phyloP scores from a whole-genome alignment of 2,113 vertebrate genomes.

The Hippocampus barbouri region DNA sequence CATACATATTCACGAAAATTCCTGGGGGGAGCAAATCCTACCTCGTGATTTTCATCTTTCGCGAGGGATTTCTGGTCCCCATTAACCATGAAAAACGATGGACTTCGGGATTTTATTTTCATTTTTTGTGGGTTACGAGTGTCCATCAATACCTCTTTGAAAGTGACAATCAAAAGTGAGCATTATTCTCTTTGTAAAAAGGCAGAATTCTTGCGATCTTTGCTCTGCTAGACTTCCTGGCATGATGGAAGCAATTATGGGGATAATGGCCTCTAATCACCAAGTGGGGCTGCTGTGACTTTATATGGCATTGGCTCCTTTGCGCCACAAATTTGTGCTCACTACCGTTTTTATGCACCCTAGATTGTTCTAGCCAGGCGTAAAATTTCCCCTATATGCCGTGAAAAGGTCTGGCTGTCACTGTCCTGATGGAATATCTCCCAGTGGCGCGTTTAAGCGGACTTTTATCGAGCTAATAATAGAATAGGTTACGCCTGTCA shows the following conservation, averaged over 20 bases:
- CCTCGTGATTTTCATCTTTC: too few species aligned
- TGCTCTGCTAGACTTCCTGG: background rate
- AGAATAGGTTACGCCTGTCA: slow-evolving; percentile 68
- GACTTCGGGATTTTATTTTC: too few species aligned
- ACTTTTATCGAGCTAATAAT: slow-evolving; percentile 77
- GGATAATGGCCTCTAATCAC: slow-evolving; percentile 28
- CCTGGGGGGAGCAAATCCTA: too few species aligned
- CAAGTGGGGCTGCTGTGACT: slow-evolving; percentile 5
- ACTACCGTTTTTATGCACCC: slow-evolving; percentile 55
- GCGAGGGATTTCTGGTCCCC: too few species aligned
- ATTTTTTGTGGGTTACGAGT: background rate
- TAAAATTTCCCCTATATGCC: slow-evolving; percentile 59
- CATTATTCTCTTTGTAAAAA: background rate
- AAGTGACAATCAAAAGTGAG: background rate
- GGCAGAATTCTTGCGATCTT: background rate
- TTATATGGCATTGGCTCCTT: slow-evolving; percentile 8
- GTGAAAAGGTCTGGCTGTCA: slow-evolving; percentile 75
- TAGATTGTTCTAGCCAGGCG: slow-evolving; percentile 59
- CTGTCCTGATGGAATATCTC: slow-evolving; percentile 72
- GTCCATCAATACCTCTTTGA: background rate
- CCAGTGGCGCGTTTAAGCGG: slow-evolving; percentile 67
- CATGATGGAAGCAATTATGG: slow-evolving; percentile 3
- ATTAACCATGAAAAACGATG: too few species aligned
- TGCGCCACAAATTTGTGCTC: slow-evolving; percentile 28
- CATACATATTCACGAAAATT: too few species aligned